Evolutionary conservation across 2,797 vertebrate genomes (phyloP).

Genomic region (Muscicapa striata): DNA sequence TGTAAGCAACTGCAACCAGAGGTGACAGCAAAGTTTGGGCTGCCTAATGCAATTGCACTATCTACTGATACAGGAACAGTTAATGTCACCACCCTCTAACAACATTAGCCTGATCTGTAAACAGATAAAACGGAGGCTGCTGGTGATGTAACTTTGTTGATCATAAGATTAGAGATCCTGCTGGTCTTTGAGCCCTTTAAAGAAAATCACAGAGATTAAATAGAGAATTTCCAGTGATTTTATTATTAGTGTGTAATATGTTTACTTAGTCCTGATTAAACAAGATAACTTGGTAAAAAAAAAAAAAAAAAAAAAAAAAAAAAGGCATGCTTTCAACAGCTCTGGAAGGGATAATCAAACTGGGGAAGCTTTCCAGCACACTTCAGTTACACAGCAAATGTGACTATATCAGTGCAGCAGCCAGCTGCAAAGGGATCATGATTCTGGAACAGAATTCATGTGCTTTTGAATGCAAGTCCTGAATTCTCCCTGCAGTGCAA

Average conservation of each 20-base stretch:
- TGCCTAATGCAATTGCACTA: background rate
- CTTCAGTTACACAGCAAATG: conserved; percentile 6
- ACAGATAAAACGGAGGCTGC: conserved; percentile 48
- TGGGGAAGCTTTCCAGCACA: conserved; percentile 8
- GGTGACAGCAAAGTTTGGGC: background rate
- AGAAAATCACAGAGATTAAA: conserved; percentile 45
- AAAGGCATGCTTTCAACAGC: background rate
- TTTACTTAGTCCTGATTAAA: conserved; percentile 61
- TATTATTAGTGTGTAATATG: conserved; percentile 54
- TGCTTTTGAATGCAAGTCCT: background rate
- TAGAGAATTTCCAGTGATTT: conserved; percentile 58
- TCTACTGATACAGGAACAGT: conserved; percentile 45
- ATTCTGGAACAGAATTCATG: conserved; percentile 2
- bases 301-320: no score
- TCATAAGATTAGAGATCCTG: conserved; percentile 47
- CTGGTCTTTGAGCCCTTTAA: conserved; percentile 38
- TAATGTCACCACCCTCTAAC: conserved; percentile 53
- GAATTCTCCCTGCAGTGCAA: background rate
- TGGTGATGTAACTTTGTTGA: conserved; percentile 57
- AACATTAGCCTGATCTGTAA: conserved; percentile 31
- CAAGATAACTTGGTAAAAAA: background rate
- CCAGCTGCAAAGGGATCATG: background rate
- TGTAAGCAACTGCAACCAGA: background rate
- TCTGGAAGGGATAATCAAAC: conserved; percentile 42
- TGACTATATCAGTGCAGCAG: background rate